A percentile compares a stretch with the other conserved stretches of the same genome.
phyloP scores from a whole-genome alignment of 2,113 vertebrate species.

The Mobula birostris region DNA sequence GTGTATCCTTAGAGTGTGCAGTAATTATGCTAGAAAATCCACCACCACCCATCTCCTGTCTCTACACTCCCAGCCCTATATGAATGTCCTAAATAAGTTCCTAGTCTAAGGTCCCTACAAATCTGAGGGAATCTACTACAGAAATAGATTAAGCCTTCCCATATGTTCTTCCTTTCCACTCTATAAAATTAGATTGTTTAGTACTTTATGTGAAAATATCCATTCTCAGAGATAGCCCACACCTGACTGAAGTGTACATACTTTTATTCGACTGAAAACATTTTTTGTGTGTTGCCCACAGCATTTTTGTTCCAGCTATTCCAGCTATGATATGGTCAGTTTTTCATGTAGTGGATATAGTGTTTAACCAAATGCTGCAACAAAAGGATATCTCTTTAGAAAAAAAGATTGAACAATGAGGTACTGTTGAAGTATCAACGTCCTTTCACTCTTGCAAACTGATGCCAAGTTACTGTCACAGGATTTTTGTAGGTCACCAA shows the following conservation, averaged over 20 bases:
- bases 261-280: neutral
- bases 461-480: neutral
- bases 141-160: neutral
- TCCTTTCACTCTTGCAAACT: neutral
- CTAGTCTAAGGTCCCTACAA: neutral
- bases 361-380: neutral
- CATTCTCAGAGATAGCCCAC: neutral
- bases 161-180: neutral
- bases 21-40: no score
- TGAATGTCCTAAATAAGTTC: neutral
- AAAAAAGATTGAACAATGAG: neutral
- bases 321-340: no score
- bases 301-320: neutral
- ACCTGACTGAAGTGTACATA: neutral
- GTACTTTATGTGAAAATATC: neutral
- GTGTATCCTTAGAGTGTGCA: no score
- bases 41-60: no score
- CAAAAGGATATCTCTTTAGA: neutral
- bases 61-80: neutral
- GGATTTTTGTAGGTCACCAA: constrained; percentile 15
- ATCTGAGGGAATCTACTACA: neutral
- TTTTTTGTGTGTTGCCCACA: neutral
- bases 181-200: neutral
- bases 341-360: neutral
- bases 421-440: constrained; percentile 6